Evolutionary conservation across 1,140 invertebrate genomes (phyloP).

Genomic region (Aphelenchoides avenae): DNA sequence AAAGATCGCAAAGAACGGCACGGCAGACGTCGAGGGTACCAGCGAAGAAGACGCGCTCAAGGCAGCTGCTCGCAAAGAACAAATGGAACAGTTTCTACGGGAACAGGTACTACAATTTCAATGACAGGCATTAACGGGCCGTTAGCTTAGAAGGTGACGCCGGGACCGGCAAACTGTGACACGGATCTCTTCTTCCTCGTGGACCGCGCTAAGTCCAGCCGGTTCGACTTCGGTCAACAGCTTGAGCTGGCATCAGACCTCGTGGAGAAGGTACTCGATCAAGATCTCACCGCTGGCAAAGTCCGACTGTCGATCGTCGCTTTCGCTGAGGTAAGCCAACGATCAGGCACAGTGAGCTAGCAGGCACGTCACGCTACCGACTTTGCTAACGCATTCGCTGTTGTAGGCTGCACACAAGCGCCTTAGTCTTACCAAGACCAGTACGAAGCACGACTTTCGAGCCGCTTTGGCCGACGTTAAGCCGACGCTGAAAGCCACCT

Average conservation of each 20-base stretch:
- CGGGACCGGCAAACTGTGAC: conserved; percentile 15
- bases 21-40: no score
- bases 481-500: conserved; percentile 3
- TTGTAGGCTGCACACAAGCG: no score
- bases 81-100: no score
- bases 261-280: not conserved
- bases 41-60: no score
- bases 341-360: conserved; percentile 1
- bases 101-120: no score
- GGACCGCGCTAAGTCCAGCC: conserved; percentile 12
- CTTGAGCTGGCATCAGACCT: conserved; percentile 15
- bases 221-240: conserved; percentile 19
- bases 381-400: no score
- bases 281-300: conserved; percentile 11
- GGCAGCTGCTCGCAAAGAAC: no score
- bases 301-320: conserved; percentile 15
- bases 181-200: conserved; percentile 24
- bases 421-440: no score
- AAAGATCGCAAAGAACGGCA: no score
- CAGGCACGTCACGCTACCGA: not conserved
- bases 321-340: conserved; percentile 4
- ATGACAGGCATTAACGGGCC: no score
- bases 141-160: conserved; percentile 10
- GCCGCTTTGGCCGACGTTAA: not conserved
- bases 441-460: no score